These are phyloP conservation scores for Ceyx erithaca DNA, from an alignment of 2,797 vertebrate species.

Conservation along the genomic window DNA sequence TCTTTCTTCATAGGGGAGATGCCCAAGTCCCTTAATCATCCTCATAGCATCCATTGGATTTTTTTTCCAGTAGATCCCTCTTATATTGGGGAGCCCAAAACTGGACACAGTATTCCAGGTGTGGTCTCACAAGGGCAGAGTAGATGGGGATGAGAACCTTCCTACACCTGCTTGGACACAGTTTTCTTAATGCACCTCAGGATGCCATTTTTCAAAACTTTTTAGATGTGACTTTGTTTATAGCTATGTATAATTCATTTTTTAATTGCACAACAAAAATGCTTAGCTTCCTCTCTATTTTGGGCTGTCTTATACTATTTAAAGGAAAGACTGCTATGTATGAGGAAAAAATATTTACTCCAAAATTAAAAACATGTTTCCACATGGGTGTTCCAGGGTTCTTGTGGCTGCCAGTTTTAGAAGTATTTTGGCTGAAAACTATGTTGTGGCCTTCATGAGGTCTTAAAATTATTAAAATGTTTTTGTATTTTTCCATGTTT, in stretches of 20 bases:
- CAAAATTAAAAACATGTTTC: slow-evolving; percentile 76
- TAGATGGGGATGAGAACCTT: too few species aligned
- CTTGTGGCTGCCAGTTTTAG: slow-evolving; percentile 57
- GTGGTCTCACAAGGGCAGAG: too few species aligned
- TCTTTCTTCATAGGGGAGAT: too few species aligned
- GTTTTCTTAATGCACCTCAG: too few species aligned
- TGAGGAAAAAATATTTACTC: slow-evolving; percentile 70
- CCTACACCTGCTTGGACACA: too few species aligned
- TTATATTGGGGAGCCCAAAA: too few species aligned
- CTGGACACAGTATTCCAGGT: too few species aligned
- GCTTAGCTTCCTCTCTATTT: slow-evolving; percentile 52
- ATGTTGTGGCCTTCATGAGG: slow-evolving; percentile 24
- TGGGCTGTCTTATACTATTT: slow-evolving; percentile 44
- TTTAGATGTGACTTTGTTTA: slow-evolving; percentile 29
- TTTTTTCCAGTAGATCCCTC: too few species aligned
- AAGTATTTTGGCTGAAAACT: slow-evolving; percentile 66
- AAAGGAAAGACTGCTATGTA: slow-evolving; percentile 27
- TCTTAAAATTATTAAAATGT: slow-evolving; percentile 63
- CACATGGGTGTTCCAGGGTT: slow-evolving; percentile 70
- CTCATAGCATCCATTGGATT: too few species aligned
- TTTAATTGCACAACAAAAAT: slow-evolving; percentile 51
- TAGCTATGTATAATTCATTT: slow-evolving; percentile 38
- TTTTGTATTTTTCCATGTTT: slow-evolving; percentile 46
- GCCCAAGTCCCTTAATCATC: too few species aligned
- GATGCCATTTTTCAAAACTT: slow-evolving; percentile 22